phyloP scores from a whole-genome alignment of 2,797 vertebrate genomes.

The Falco rusticolus region DNA sequence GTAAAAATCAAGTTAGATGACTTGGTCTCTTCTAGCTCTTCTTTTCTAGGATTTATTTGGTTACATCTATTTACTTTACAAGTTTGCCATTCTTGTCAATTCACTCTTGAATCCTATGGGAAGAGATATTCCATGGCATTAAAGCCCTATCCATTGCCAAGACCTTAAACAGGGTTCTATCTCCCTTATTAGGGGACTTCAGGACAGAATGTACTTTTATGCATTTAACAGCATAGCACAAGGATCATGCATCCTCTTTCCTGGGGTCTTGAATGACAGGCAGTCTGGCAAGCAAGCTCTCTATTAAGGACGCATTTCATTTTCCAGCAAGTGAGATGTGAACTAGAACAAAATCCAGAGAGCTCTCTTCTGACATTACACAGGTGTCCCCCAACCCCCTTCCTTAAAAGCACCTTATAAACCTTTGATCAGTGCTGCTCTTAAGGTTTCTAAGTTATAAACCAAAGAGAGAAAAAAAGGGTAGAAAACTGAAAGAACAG shows the following conservation, averaged over 20 bases:
- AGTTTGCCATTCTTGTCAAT: background rate
- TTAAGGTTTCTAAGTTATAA: background rate
- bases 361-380: background rate
- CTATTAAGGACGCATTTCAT: background rate
- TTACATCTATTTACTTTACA: background rate
- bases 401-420: background rate
- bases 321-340: background rate
- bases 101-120: background rate
- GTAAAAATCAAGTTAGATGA: background rate
- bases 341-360: background rate
- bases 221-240: background rate
- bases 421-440: background rate
- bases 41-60: background rate
- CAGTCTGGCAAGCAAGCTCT: background rate
- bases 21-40: background rate
- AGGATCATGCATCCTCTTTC: background rate
- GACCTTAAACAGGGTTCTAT: background rate
- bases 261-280: background rate
- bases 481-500: background rate
- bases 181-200: background rate
- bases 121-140: background rate
- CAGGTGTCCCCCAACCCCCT: background rate
- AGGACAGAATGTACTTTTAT: background rate
- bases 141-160: background rate
- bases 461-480: background rate